Percentiles rank a stretch among this genome's conserved stretches.
Conservation (phyloP, 2,113 vertebrate genomes). For the Oenanthe melanoleuca region DNA sequence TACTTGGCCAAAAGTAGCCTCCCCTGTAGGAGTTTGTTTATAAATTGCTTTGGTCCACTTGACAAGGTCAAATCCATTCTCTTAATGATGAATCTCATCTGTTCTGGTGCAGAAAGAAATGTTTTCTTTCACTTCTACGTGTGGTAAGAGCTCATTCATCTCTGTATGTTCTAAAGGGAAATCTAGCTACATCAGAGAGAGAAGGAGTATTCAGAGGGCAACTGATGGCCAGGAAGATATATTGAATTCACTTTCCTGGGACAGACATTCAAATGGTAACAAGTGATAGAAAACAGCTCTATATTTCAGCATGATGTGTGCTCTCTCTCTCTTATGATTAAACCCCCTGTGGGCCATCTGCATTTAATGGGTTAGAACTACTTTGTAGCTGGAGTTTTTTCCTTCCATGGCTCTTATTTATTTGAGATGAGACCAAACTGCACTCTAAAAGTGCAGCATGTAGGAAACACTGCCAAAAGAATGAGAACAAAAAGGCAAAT, state of each 20-base stretch:
- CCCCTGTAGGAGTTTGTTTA: slow-evolving; percentile 83
- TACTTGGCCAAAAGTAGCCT: slow-evolving; percentile 72
- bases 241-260: slow-evolving; percentile 84
- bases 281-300: slow-evolving; percentile 88
- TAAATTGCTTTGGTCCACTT: slow-evolving; percentile 95
- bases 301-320: slow-evolving; percentile 80
- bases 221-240: slow-evolving; percentile 87
- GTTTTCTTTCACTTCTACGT: slow-evolving; percentile 85
- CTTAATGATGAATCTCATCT: slow-evolving; percentile 94
- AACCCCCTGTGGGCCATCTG: slow-evolving; percentile 81
- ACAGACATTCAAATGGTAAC: slow-evolving; percentile 82
- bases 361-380: slow-evolving; percentile 82
- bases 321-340: slow-evolving; percentile 77
- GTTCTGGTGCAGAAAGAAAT: slow-evolving; percentile 84
- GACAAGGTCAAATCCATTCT: slow-evolving; percentile 97
- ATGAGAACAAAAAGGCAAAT: slow-evolving; percentile 74
- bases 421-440: slow-evolving; percentile 75
- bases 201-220: slow-evolving; percentile 81
- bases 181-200: slow-evolving; percentile 82
- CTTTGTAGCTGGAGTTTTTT: slow-evolving; percentile 78
- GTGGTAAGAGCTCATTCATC: slow-evolving; percentile 88
- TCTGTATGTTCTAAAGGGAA: slow-evolving; percentile 81
- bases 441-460: slow-evolving; percentile 74
- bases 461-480: slow-evolving; percentile 78
- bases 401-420: slow-evolving; percentile 75